A percentile compares a stretch with the other conserved stretches of the same genome.
Conservation (phyloP, 1,140 invertebrate species). For the Aphaenogaster rudis region DNA sequence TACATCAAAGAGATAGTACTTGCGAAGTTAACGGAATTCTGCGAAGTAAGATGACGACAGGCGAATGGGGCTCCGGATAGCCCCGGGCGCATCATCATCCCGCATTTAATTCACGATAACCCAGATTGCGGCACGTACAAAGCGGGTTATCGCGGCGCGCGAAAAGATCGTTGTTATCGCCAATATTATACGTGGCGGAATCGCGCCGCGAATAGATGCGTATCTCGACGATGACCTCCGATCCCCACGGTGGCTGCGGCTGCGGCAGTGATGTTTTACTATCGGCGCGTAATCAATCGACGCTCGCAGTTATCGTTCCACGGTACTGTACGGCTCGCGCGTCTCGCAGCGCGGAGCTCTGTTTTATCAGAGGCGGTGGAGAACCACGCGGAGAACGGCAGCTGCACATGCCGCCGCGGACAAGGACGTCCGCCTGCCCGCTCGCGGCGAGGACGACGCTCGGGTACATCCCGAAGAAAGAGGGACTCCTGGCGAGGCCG, state of each 20-base stretch:
- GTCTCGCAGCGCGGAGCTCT: slow-evolving; percentile 2
- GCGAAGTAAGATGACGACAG: slow-evolving; percentile 2
- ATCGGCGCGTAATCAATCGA: slow-evolving; percentile 56
- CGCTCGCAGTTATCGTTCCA: slow-evolving; percentile 45
- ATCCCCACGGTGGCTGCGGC: neutral
- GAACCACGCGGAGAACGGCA: neutral
- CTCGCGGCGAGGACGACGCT: neutral
- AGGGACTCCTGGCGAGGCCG: neutral
- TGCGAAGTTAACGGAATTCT: slow-evolving; percentile 16
- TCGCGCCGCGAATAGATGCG: neutral
- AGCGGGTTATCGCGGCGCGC: slow-evolving; percentile 17
- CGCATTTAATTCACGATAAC: slow-evolving; percentile 24
- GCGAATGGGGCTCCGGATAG: neutral
- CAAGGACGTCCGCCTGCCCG: slow-evolving; percentile 15
- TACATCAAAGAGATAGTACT: neutral
- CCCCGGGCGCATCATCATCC: neutral
- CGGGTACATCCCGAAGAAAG: neutral
- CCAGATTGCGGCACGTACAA: slow-evolving; percentile 43
- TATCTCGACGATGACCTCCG: slow-evolving; percentile 9
- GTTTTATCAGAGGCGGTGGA: slow-evolving; percentile 58
- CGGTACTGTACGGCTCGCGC: slow-evolving; percentile 5
- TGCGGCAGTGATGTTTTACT: slow-evolving; percentile 20
- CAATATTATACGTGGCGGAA: neutral
- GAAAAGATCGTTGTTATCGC: slow-evolving; percentile 4
- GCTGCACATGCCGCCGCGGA: slow-evolving; percentile 48